Conservation (phyloP, 2,113 vertebrate genomes). For the Oryzias woworae region DNA sequence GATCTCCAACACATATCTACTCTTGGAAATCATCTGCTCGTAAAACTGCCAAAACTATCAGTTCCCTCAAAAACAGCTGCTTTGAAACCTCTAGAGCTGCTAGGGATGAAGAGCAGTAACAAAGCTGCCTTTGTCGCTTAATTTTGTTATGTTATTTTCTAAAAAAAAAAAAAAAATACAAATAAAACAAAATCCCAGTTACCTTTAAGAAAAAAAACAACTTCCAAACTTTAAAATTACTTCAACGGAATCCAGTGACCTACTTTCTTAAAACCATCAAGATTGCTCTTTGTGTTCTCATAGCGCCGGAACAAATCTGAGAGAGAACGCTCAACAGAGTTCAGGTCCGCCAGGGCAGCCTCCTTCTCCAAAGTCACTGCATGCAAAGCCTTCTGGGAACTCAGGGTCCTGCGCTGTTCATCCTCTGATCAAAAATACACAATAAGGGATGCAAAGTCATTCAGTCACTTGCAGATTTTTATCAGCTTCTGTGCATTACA, state of each 20-base stretch:
- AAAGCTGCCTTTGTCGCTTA: neutral
- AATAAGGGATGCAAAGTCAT: neutral
- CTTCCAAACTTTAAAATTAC: constrained; percentile 8
- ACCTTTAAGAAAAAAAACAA: constrained; percentile 11
- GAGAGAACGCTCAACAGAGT: constrained; percentile 94
- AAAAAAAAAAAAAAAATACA: neutral
- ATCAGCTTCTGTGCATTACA: neutral
- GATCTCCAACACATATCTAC: neutral
- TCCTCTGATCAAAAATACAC: constrained; percentile 80
- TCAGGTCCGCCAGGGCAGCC: constrained; percentile 89
- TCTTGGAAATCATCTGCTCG: neutral
- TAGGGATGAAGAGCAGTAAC: neutral
- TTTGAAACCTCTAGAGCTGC: neutral
- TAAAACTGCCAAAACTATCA: constrained; percentile 1
- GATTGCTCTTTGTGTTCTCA: constrained; percentile 90
- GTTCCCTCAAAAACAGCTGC: constrained; percentile 1
- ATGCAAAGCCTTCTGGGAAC: constrained; percentile 88
- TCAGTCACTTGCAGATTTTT: neutral
- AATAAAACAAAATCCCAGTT: constrained; percentile 9
- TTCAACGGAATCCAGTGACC: constrained; percentile 11
- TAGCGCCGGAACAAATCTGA: constrained; percentile 95
- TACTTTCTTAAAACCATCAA: constrained; percentile 97
- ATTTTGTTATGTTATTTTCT: constrained; percentile 2
- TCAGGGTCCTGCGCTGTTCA: constrained; percentile 85
- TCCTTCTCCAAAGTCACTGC: constrained; percentile 88